These are phyloP conservation scores for Mastomys natalensis DNA, from an alignment of 2,113 vertebrate species.

Conservation along the genomic window DNA sequence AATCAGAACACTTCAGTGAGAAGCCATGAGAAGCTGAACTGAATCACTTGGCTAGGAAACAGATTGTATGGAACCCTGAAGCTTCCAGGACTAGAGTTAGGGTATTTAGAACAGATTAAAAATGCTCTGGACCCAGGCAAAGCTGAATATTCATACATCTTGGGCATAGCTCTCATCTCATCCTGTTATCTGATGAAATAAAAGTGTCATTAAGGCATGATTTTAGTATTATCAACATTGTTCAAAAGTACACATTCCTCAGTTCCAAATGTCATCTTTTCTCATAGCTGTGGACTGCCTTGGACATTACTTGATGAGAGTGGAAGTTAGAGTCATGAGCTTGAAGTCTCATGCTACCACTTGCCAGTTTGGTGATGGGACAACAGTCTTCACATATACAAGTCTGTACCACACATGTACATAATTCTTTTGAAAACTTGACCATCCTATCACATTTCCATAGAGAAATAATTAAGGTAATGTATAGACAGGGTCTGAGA, in stretches of 20 bases:
- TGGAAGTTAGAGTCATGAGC: background rate
- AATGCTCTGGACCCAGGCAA: too few species aligned
- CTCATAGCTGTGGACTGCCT: background rate
- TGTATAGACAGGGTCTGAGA: background rate
- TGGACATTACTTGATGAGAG: background rate
- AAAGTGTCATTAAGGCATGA: too few species aligned
- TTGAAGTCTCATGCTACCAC: background rate
- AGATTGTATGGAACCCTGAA: too few species aligned
- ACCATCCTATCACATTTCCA: background rate
- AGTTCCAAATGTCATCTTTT: background rate
- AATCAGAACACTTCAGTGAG: too few species aligned
- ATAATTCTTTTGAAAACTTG: conserved; percentile 8
- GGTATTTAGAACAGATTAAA: too few species aligned
- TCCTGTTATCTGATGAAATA: too few species aligned
- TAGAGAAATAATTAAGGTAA: background rate
- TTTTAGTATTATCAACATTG: background rate
- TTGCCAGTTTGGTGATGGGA: background rate
- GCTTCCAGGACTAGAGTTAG: too few species aligned
- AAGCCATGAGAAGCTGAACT: too few species aligned
- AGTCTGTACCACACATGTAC: background rate
- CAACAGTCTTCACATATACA: background rate
- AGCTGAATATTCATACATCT: too few species aligned
- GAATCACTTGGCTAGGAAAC: too few species aligned
- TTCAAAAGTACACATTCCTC: background rate
- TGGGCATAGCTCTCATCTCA: too few species aligned